Evolutionary conservation across 2,797 vertebrate species (phyloP).

Genomic region (Threskiornis aethiopicus): DNA sequence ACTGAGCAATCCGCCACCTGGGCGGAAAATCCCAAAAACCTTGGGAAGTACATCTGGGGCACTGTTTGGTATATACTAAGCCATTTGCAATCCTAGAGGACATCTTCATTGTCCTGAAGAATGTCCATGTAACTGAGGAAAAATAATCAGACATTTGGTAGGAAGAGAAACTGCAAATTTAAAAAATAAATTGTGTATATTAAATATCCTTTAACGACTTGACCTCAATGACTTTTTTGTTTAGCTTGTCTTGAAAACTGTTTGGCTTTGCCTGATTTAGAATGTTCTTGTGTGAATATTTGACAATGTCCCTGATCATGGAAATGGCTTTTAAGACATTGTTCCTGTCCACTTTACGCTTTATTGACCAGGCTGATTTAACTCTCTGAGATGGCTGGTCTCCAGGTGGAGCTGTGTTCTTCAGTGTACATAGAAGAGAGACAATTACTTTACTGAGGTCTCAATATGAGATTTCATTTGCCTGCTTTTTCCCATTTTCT

Average conservation of each 20-base stretch:
- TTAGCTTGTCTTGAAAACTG: neutral
- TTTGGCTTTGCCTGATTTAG: neutral
- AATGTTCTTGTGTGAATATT: neutral
- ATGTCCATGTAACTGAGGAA: neutral
- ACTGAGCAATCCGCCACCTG: neutral
- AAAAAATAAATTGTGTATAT: neutral
- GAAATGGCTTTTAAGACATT: neutral
- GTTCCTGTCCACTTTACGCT: neutral
- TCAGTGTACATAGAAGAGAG: neutral
- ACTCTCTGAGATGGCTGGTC: neutral
- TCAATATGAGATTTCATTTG: neutral
- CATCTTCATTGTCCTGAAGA: neutral
- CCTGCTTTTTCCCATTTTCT: neutral
- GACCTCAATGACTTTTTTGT: neutral
- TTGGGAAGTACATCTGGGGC: neutral
- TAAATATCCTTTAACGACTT: neutral
- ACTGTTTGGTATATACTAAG: neutral
- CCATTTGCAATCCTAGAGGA: neutral
- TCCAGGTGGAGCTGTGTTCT: neutral
- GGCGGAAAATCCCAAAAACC: accelerated
- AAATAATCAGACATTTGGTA: neutral
- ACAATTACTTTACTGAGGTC: neutral
- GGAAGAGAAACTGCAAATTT: neutral
- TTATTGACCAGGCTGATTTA: neutral
- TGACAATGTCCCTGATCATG: neutral